Base-by-base conservation (phyloP, 2,888 invertebrate genomes). In the Platycnemis pennipes region DNA sequence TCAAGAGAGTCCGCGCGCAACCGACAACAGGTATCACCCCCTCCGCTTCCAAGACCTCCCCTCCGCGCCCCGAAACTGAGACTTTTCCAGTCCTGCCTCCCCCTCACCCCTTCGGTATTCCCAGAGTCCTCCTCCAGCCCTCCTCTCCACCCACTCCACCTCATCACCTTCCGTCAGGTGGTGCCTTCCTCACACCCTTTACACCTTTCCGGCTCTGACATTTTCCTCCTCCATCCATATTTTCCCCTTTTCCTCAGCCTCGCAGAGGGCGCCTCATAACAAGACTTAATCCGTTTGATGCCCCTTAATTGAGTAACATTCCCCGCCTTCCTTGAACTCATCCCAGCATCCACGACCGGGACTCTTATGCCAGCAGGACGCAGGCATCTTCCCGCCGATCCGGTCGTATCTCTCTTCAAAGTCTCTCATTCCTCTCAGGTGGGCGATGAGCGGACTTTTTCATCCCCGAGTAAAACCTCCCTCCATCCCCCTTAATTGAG, bases 281-380 rank as follows among this genome's bases (percentile, higher is more conserved):
- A 88, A 45, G 46, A 88, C 88, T 89, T 56, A 89, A 89, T 89
- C 56, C 89, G 89, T 89, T 89, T 56, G 56, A 89, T 89, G 89
- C 46, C 31, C 89, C 89, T 89, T 89, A 89, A 89, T 89, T 89
- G 89, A 89, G 89, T 89, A 88, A 45, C 88, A 88, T 88, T 88
- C 44, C 87, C 87, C 88, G 45, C 88, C n/a, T 88, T 56, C 89
- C 89, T 89, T 56, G 53, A 56, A 86, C 86, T 86, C 85, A 16
- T 42, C 85, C 42, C 77, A 26, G 22, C 31, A 16, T 26, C 77
- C 77, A 77, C 77, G 3, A 49, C 49, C 19, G 49, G 11, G 49
- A 1, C 49, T 49, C 49, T 19, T 49, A 3, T 19, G 49, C 49
- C 49, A 49, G 19, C n/a, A n/a, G n/a, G n/a, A n/a, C n/a, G n/a